Percentiles rank a stretch among this genome's conserved stretches.
Evolutionary conservation across 2,113 vertebrate species (phyloP).

Genomic region (Romanogobio albipinnatus): DNA sequence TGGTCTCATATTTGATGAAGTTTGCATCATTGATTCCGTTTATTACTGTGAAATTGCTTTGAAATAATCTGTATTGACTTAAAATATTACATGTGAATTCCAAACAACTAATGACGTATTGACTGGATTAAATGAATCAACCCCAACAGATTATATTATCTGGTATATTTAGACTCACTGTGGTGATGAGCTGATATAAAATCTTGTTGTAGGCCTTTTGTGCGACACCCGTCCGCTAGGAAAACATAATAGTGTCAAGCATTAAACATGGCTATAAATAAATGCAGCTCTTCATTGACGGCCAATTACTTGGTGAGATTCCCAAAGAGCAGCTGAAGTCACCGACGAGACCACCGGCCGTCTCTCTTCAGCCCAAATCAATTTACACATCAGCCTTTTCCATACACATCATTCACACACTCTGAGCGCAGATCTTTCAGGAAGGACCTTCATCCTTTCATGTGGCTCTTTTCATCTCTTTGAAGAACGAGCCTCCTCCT

Average conservation of each 20-base stretch:
- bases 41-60: neutral
- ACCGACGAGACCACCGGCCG: neutral
- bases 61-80: too few relatives aligned
- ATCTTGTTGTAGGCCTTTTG: neutral
- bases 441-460: slow-evolving; percentile 46
- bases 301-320: slow-evolving; percentile 59
- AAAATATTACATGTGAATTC: too few relatives aligned
- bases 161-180: neutral
- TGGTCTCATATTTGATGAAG: too few relatives aligned
- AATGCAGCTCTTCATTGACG: slow-evolving; percentile 11
- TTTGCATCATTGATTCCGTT: too few relatives aligned
- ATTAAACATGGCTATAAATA: neutral
- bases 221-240: neutral
- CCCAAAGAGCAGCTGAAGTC: slow-evolving; percentile 15
- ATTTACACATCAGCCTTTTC: slow-evolving; percentile 52
- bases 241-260: neutral
- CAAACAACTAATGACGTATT: too few relatives aligned
- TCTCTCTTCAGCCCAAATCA: slow-evolving; percentile 45
- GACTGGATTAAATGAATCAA: neutral
- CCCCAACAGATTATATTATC: neutral
- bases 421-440: neutral
- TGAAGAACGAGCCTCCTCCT: slow-evolving; percentile 52
- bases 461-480: slow-evolving; percentile 56
- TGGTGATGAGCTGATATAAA: neutral
- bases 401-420: neutral